A percentile compares a stretch with the other conserved stretches of the same genome.
These are phyloP conservation scores for Napeogenes inachia DNA, from an alignment of 2,888 invertebrate genomes.

Conservation along the genomic window DNA sequence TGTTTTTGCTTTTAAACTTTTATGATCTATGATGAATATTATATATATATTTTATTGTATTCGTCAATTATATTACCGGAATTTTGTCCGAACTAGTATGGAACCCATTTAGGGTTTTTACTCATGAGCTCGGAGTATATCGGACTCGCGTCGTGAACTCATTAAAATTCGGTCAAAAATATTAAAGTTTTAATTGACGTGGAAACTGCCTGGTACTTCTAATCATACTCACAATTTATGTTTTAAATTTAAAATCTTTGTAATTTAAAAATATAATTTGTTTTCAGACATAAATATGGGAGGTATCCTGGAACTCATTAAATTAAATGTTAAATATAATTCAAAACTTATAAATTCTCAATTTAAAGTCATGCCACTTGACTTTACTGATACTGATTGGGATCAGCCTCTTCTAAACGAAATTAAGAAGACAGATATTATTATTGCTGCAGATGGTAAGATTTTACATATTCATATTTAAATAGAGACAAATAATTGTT, in stretches of 20 bases:
- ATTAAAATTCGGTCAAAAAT: no score
- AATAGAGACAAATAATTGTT: constrained; percentile 6
- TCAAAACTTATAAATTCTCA: constrained; percentile 76
- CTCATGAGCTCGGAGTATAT: no score
- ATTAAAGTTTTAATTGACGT: no score
- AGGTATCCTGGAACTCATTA: constrained; percentile 84
- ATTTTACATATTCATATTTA: constrained; percentile 15
- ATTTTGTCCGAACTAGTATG: no score
- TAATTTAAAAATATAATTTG: neutral
- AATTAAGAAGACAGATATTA: constrained; percentile 78
- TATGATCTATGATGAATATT: no score
- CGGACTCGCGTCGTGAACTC: no score
- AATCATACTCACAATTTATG: no score
- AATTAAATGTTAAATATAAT: constrained; percentile 83
- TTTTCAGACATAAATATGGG: constrained; percentile 84
- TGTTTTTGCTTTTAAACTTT: no score
- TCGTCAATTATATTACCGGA: no score
- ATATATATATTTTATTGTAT: no score
- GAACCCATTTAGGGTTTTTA: no score
- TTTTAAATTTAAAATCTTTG: neutral
- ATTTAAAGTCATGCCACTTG: constrained; percentile 80
- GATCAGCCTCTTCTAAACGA: constrained; percentile 70
- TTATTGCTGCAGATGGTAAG: constrained; percentile 91
- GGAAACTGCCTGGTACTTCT: no score
- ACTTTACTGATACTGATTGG: constrained; percentile 82